Percentiles rank a stretch among this genome's conserved stretches.
These are phyloP conservation scores for Sarcophilus harrisii DNA, from an alignment of 2,797 vertebrate genomes.

Conservation along the genomic window DNA sequence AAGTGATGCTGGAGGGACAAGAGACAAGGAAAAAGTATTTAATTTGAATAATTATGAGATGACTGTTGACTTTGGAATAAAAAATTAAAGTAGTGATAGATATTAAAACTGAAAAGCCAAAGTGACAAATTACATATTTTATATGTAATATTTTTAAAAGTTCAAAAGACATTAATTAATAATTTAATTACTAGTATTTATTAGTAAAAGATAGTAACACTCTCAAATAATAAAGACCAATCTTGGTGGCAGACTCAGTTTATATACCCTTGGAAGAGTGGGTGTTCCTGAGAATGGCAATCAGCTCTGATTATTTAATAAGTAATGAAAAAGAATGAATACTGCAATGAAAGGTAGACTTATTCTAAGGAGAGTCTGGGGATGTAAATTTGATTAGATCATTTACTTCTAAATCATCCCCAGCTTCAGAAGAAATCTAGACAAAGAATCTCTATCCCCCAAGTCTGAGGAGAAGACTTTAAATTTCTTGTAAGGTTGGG, in stretches of 20 bases:
- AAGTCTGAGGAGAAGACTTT: not conserved
- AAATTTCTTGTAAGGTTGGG: not conserved
- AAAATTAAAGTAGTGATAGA: not conserved
- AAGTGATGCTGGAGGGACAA: not conserved
- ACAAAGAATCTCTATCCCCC: too few relatives aligned
- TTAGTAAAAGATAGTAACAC: not conserved
- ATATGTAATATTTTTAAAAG: not conserved
- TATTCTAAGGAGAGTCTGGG: not conserved
- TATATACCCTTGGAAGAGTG: not conserved
- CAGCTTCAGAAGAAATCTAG: too few relatives aligned
- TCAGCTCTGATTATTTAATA: not conserved
- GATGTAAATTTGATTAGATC: not conserved
- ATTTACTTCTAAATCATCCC: not conserved
- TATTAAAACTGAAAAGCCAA: not conserved
- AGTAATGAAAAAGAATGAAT: not conserved
- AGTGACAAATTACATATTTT: not conserved
- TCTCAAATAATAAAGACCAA: not conserved
- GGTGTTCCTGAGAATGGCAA: not conserved
- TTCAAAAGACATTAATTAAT: not conserved
- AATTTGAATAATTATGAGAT: not conserved
- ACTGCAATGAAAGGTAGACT: not conserved
- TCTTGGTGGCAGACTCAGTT: not conserved
- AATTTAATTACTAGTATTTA: not conserved
- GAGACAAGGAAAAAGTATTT: not conserved
- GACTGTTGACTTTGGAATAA: not conserved